Evolutionary conservation across 1,140 invertebrate species (phyloP).

Genomic region (Dermatophagoides farinae): DNA sequence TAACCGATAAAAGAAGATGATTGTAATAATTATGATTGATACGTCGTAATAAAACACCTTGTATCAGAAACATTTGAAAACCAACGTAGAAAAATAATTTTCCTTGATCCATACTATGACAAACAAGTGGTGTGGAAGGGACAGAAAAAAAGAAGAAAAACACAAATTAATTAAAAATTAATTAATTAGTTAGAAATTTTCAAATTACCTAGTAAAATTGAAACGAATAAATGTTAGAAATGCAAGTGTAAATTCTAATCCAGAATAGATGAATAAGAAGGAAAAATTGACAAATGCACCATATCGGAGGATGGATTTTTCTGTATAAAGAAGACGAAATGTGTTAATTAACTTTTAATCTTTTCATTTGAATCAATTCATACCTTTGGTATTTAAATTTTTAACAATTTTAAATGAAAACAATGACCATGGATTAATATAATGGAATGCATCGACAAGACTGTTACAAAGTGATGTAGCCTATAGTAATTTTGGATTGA

Average conservation of each 20-base stretch:
- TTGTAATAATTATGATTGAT: constrained; percentile 53
- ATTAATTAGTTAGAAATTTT: constrained; percentile 7
- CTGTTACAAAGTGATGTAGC: constrained; percentile 40
- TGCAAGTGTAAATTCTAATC: constrained; percentile 88
- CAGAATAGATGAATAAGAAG: constrained; percentile 90
- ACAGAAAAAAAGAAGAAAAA: no score
- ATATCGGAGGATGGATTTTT: constrained; percentile 40
- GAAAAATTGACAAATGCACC: constrained; percentile 76
- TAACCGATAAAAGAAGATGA: constrained; percentile 42
- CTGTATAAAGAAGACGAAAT: constrained; percentile 24
- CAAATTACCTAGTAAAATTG: constrained; percentile 42
- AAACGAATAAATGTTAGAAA: constrained; percentile 88
- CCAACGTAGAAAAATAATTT: constrained; percentile 92
- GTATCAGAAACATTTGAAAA: constrained; percentile 72
- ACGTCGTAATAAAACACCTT: constrained; percentile 66
- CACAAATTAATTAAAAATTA: constrained; percentile 4
- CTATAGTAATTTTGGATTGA: constrained; percentile 30
- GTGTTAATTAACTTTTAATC: constrained; percentile 1
- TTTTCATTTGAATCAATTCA: not conserved
- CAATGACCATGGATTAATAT: constrained; percentile 45
- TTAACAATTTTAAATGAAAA: constrained; percentile 36
- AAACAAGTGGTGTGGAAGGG: no score
- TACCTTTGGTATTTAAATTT: constrained; percentile 25
- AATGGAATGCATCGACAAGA: constrained; percentile 46
- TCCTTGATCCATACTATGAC: constrained; percentile 72